A percentile compares a stretch with the other conserved stretches of the same genome.
phyloP scores from a whole-genome alignment of 2,113 vertebrate genomes.

The Aptenodytes patagonicus region DNA sequence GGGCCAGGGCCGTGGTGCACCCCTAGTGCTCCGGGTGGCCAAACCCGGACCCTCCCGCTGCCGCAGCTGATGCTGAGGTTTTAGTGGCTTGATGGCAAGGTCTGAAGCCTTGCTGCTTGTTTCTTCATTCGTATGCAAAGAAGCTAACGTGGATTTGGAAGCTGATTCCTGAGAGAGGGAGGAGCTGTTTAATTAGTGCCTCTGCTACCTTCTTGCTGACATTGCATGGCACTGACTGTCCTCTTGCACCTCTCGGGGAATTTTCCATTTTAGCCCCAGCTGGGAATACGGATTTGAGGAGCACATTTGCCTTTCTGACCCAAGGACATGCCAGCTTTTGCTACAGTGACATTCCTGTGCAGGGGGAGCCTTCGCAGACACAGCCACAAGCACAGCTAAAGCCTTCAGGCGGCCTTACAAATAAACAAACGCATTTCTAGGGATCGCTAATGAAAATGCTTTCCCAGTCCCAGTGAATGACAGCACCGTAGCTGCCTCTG shows the following conservation, averaged over 20 bases:
- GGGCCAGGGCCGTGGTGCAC: rapidly evolving
- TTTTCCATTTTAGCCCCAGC: background rate
- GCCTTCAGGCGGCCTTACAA: background rate
- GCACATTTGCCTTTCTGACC: background rate
- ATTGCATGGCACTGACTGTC: background rate
- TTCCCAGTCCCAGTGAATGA: background rate
- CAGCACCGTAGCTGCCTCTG: background rate
- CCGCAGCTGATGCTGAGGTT: background rate
- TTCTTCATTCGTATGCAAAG: background rate
- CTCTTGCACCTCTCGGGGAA: background rate
- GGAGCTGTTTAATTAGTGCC: background rate
- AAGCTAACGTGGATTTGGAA: background rate
- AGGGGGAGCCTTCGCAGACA: background rate
- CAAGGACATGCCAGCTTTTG: background rate
- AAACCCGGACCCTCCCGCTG: background rate
- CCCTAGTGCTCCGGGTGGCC: rapidly evolving
- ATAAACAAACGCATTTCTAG: slow-evolving; percentile 5
- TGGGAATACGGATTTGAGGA: background rate
- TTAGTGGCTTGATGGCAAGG: background rate
- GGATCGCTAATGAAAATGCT: background rate
- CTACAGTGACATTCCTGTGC: background rate
- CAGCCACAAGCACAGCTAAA: background rate
- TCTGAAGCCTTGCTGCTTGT: background rate
- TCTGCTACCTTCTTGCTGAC: background rate
- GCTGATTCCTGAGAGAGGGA: background rate